A percentile compares a stretch with the other conserved stretches of the same genome.
Conservation (phyloP, 2,113 vertebrate genomes). For the Burhinus oedicnemus region DNA sequence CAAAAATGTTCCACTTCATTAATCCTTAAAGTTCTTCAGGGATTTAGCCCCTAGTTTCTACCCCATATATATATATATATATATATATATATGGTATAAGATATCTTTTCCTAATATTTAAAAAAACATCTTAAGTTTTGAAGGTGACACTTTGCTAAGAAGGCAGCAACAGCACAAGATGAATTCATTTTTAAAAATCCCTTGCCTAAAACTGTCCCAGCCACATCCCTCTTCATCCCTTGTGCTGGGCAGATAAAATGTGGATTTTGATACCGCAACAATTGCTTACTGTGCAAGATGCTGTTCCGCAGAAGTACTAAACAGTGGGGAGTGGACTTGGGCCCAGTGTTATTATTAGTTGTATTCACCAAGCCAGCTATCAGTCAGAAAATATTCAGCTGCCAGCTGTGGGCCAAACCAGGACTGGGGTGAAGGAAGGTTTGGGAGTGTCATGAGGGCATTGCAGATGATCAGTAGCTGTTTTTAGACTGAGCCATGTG, state of each 20-base stretch:
- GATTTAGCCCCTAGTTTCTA: not conserved
- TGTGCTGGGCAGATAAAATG: not conserved
- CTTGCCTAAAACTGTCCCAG: not conserved
- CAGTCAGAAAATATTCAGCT: not conserved
- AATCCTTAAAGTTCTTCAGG: not conserved
- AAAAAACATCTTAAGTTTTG: not conserved
- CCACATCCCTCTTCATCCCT: not conserved
- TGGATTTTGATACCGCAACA: not conserved
- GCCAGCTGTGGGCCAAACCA: slow-evolving; percentile 39
- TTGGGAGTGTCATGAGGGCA: slow-evolving; percentile 22
- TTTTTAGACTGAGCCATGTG: slow-evolving; percentile 30
- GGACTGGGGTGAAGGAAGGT: not conserved
- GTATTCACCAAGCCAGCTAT: not conserved
- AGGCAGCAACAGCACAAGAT: not conserved
- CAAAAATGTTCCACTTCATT: not conserved
- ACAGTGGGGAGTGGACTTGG: not conserved
- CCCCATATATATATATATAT: not conserved
- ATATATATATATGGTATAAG: not conserved
- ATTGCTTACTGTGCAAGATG: slow-evolving; percentile 1
- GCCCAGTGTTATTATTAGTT: slow-evolving; percentile 20
- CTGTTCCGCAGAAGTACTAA: slow-evolving; percentile 8
- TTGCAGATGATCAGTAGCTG: slow-evolving; percentile 12
- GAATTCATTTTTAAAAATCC: not conserved
- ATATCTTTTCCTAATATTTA: not conserved
- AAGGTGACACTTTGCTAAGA: not conserved